Conservation (phyloP, 2,888 invertebrate species). For the Agonopterix alstromeriana region DNA sequence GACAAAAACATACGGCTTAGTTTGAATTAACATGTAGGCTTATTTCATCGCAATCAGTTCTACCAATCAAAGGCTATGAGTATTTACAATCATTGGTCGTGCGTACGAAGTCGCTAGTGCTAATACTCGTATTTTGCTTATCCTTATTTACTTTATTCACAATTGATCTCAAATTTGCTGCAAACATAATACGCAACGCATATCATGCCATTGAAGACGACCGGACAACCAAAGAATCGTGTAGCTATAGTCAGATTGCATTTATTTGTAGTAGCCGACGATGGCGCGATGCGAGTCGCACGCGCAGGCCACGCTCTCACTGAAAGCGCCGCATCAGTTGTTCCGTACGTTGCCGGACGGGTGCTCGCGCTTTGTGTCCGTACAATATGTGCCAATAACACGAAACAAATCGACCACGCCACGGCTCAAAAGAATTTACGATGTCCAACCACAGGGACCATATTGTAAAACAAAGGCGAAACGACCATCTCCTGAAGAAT, state of each 20-base stretch:
- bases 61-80: too few species aligned
- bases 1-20: too few species aligned
- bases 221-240: neutral
- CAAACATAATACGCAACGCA: too few species aligned
- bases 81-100: too few species aligned
- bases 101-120: too few species aligned
- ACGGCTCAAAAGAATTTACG: conserved; percentile 17
- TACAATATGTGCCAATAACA: conserved; percentile 6
- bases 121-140: too few species aligned
- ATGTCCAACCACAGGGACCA: conserved; percentile 54
- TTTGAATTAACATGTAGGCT: too few species aligned
- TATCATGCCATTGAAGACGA: neutral
- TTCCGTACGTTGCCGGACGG: conserved; percentile 41
- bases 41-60: too few species aligned
- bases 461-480: conserved; percentile 48
- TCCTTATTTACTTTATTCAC: too few species aligned
- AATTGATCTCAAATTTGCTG: too few species aligned
- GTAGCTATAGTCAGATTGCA: conserved; percentile 24
- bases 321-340: conserved; percentile 51
- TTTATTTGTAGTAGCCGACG: conserved; percentile 65
- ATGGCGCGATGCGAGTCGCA: conserved; percentile 54
- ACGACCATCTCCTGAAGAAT: conserved; percentile 63
- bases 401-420: conserved; percentile 4
- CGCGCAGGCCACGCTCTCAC: conserved; percentile 41
- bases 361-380: conserved; percentile 34